Evolutionary conservation across 2,797 vertebrate genomes (phyloP), one percentile per base, ranked within the genome.

Genomic region (Sebastes cheni): DNA sequence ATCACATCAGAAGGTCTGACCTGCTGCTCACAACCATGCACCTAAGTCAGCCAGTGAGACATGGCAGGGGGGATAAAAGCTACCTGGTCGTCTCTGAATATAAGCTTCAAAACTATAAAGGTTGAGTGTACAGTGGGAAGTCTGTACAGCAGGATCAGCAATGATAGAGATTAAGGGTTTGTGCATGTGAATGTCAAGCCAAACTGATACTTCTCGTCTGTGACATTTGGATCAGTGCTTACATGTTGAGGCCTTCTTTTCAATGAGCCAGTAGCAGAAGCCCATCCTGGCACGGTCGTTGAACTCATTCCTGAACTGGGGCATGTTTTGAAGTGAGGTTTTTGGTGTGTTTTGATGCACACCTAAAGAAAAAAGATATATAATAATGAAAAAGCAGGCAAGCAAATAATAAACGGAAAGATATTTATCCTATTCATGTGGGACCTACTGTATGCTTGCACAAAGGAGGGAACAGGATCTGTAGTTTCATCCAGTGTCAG

Each of bases 201-300:
- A 62, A 58, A 54, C 29, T 54, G 60, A 78, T 46, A 75, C n/a
- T 80, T 81, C 52, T 16, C 77, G 46, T 64, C 30, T 14, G 59
- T 81, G 60, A 78, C 22, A 67, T 72, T 27, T 65, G 5, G 64
- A 86, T 86, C 61, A 52, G 8, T 65, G 83, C 84, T 86, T 76
- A 93, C 93, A 89, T 30, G 58, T 54, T 54, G 89, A 69, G 71
- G 58, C 16, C 66, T 82, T 93, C 58, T 91, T 93, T 65, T 95
- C 93, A 50, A 81, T 8, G 1, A 90, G 79, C 93, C 93, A 95
- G 81, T 94, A 94, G 65, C 89, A 84, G 84, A 95, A 93, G 58
- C 86, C 87, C 42, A 69, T 91, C 60, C 82, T 90, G 32, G 93
- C 92, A 2, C 77, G 81, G n/a, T 92, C 88, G 27, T 92, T 91